These are phyloP conservation scores for Dasyornis broadbenti DNA, from an alignment of 2,113 vertebrate genomes.

Conservation along the genomic window DNA sequence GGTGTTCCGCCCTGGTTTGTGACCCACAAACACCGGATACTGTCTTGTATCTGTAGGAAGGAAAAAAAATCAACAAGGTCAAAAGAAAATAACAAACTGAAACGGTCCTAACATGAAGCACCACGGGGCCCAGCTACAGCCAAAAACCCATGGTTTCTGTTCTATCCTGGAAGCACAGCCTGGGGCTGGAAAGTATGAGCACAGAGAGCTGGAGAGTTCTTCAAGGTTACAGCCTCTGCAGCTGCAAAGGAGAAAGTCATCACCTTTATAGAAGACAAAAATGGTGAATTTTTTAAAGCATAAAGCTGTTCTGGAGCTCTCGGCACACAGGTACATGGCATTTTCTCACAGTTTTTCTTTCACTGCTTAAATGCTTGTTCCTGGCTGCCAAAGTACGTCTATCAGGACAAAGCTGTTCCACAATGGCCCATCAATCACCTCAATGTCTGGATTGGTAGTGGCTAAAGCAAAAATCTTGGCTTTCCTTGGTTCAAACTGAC, in stretches of 20 bases:
- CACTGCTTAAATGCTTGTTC: slow-evolving; percentile 50
- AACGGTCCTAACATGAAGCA: neutral
- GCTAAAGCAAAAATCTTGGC: slow-evolving; percentile 22
- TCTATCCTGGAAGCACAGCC: neutral
- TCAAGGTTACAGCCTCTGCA: neutral
- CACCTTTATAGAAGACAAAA: neutral
- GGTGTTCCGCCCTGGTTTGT: slow-evolving; percentile 96
- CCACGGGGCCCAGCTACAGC: neutral
- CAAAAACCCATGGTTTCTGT: neutral
- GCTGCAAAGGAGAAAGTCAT: neutral
- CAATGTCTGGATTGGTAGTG: slow-evolving; percentile 40
- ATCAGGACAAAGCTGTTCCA: slow-evolving; percentile 60
- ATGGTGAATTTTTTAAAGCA: neutral
- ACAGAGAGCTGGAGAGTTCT: neutral
- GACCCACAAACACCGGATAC: slow-evolving; percentile 96
- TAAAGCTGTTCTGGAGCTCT: slow-evolving; percentile 44
- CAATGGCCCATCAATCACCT: slow-evolving; percentile 58
- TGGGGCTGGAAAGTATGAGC: neutral
- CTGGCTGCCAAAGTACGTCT: slow-evolving; percentile 56
- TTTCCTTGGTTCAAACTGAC: neutral
- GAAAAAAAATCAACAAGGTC: neutral
- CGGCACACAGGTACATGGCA: slow-evolving; percentile 39
- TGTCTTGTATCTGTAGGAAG: slow-evolving; percentile 90
- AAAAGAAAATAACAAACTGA: neutral
- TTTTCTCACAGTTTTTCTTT: slow-evolving; percentile 58